Evolutionary conservation across 2,113 vertebrate genomes (phyloP).

Genomic region (Gallinago media): DNA sequence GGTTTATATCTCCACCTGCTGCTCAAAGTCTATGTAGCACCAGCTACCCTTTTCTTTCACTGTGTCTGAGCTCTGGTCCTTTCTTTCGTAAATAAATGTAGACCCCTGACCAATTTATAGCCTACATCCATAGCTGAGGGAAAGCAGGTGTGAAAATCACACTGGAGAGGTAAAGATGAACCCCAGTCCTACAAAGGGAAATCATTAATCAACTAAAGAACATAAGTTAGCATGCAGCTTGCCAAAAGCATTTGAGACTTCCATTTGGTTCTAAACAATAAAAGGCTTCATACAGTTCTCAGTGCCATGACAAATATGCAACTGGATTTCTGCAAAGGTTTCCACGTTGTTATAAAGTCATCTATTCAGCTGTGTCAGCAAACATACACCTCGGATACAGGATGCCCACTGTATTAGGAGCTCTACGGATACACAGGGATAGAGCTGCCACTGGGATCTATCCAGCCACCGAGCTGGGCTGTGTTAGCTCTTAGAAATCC

Average conservation of each 20-base stretch:
- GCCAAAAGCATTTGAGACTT: not conserved
- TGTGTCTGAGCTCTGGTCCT: not conserved
- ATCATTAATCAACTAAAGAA: not conserved
- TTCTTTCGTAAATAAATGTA: not conserved
- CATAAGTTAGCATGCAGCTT: not conserved
- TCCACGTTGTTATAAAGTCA: not conserved
- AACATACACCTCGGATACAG: not conserved
- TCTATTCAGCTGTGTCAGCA: not conserved
- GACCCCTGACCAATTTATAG: not conserved
- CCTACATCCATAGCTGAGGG: not conserved
- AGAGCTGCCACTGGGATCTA: not conserved
- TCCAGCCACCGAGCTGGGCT: not conserved
- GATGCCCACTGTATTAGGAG: not conserved
- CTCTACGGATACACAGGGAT: not conserved
- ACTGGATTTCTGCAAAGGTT: not conserved
- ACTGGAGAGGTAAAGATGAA: not conserved
- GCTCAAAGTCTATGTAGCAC: constrained; percentile 7
- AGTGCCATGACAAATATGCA: not conserved
- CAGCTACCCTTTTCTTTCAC: not conserved
- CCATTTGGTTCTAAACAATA: not conserved
- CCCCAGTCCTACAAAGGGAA: not conserved
- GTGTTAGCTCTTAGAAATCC: not conserved
- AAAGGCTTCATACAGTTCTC: not conserved
- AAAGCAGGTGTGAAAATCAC: not conserved
- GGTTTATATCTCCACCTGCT: constrained; percentile 31